Conservation (phyloP, 1,140 invertebrate species). For the Polypedilum vanderplanki region DNA sequence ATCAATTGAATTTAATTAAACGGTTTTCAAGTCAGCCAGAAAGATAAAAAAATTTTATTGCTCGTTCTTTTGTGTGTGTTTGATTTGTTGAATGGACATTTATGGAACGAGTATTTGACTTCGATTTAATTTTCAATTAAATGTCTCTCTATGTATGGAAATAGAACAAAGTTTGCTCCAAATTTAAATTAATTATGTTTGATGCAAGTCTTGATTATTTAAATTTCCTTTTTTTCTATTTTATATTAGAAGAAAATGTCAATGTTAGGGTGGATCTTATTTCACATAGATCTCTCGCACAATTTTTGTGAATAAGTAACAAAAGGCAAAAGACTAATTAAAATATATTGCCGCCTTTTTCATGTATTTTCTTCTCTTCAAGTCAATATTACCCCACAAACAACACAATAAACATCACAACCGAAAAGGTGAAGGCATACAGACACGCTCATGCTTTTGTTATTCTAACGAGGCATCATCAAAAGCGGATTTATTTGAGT, state of each 20-base stretch:
- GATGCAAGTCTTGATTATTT: not conserved
- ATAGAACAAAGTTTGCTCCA: not conserved
- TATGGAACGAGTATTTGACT: conserved; percentile 12
- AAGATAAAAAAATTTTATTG: not conserved
- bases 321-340: conserved; percentile 10
- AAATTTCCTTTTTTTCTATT: not conserved
- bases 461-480: not conserved
- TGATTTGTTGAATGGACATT: conserved; percentile 18
- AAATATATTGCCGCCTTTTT: conserved; percentile 17
- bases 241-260: no score
- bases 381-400: not conserved
- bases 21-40: not conserved
- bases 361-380: conserved; percentile 16
- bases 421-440: not conserved
- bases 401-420: not conserved
- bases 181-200: not conserved
- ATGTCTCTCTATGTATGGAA: not conserved
- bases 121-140: conserved; percentile 20
- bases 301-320: not conserved
- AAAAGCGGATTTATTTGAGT: conserved; percentile 1
- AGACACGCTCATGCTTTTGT: not conserved
- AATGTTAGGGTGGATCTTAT: no score
- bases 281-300: no score
- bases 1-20: conserved; percentile 20
- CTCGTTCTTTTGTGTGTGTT: not conserved